Percentiles rank a stretch among this genome's conserved stretches.
Conservation (phyloP, 2,113 vertebrate genomes). For the Seriola quinqueradiata region DNA sequence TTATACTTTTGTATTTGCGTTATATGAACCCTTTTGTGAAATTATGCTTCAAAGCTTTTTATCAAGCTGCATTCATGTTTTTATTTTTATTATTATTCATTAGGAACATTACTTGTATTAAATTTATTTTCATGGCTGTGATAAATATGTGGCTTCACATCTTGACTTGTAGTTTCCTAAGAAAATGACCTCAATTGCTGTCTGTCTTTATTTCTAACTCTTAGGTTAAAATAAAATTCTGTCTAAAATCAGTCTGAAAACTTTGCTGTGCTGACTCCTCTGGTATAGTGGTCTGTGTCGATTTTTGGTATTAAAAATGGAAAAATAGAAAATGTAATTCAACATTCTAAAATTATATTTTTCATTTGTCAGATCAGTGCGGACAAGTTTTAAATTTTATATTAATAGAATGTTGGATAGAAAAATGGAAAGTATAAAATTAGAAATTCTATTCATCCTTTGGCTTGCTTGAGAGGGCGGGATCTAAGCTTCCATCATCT, state of each 20-base stretch:
- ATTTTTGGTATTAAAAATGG: background rate
- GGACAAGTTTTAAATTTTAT: no score
- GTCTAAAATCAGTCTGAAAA: slow-evolving; percentile 23
- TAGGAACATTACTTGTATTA: slow-evolving; percentile 13
- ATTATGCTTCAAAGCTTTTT: background rate
- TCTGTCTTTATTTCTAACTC: slow-evolving; percentile 40
- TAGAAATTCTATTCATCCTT: no score
- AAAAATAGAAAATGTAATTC: no score
- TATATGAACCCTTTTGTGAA: slow-evolving; percentile 6
- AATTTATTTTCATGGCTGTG: slow-evolving; percentile 28
- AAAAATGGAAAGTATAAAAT: no score
- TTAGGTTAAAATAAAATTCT: slow-evolving; percentile 43
- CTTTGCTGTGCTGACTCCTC: slow-evolving; percentile 10
- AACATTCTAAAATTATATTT: no score
- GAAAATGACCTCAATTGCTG: slow-evolving; percentile 13
- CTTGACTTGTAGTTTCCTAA: slow-evolving; percentile 26
- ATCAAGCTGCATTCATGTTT: background rate
- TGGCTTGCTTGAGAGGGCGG: no score
- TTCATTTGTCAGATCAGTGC: no score
- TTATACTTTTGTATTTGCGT: slow-evolving; percentile 21
- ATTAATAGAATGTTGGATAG: no score
- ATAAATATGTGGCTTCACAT: slow-evolving; percentile 20
- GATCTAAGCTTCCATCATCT: no score
- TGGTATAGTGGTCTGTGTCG: background rate
- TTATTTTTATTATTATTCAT: background rate